A percentile compares a stretch with the other conserved stretches of the same genome.
phyloP scores from a whole-genome alignment of 2,797 vertebrate genomes.

The Tokudaia tokunoshimensis region DNA sequence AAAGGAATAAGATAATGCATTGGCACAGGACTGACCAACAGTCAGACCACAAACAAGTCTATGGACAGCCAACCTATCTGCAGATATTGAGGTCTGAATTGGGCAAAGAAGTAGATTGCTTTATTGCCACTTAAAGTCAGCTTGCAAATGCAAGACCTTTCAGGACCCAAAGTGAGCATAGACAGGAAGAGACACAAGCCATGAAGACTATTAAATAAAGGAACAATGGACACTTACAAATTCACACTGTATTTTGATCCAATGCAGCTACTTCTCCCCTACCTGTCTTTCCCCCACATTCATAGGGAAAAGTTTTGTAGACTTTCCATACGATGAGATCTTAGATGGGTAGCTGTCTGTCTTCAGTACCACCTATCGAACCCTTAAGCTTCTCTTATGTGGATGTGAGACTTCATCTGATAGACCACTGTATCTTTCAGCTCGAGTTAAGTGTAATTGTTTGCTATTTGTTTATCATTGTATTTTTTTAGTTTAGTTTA shows the following conservation, averaged over 20 bases:
- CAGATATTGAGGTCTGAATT: neutral
- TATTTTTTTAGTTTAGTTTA: neutral
- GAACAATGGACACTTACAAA: neutral
- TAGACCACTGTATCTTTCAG: neutral
- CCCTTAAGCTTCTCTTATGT: neutral
- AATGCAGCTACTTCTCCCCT: neutral
- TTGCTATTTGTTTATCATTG: neutral
- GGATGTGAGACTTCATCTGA: neutral
- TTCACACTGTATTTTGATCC: neutral
- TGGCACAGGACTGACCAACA: neutral
- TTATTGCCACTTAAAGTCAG: constrained; percentile 30
- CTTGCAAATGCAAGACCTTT: constrained; percentile 1
- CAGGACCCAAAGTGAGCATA: neutral
- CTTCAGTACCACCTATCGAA: neutral
- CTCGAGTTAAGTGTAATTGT: neutral
- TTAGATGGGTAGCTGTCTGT: neutral
- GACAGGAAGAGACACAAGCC: neutral
- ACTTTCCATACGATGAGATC: neutral
- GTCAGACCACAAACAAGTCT: neutral
- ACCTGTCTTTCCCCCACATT: neutral
- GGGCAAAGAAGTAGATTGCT: neutral
- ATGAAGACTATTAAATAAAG: neutral
- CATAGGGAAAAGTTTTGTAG: neutral
- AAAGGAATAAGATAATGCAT: neutral
- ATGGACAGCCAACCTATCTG: neutral